phyloP scores from a whole-genome alignment of 2,113 vertebrate species.

The Brachyhypopomus gauderio region DNA sequence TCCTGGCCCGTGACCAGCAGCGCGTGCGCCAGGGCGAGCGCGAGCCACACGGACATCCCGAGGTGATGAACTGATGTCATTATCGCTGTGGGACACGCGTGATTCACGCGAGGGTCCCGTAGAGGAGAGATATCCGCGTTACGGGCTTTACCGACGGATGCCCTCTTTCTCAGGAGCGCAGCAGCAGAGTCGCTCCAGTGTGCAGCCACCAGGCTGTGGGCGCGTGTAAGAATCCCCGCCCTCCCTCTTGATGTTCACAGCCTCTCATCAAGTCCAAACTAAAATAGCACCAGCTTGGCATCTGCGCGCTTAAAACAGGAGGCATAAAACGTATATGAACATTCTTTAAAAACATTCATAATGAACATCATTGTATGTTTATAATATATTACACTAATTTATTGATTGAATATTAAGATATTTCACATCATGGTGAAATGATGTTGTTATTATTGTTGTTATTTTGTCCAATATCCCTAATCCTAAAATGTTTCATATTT shows the following conservation, averaged over 20 bases:
- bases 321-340: too few relatives aligned
- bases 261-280: conserved; percentile 48
- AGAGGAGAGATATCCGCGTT: conserved; percentile 18
- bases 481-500: neutral
- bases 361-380: too few relatives aligned
- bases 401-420: too few relatives aligned
- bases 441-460: too few relatives aligned
- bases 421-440: too few relatives aligned
- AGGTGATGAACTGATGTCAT: conserved; percentile 60
- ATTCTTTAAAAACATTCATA: too few relatives aligned
- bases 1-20: conserved; percentile 66
- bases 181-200: conserved; percentile 6
- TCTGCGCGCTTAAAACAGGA: too few relatives aligned
- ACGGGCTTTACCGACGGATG: conserved; percentile 22
- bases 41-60: conserved; percentile 67
- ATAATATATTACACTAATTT: too few relatives aligned
- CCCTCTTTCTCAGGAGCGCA: conserved; percentile 6
- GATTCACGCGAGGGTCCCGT: conserved; percentile 10
- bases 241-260: neutral
- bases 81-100: conserved; percentile 32
- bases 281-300: conserved; percentile 57
- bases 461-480: neutral
- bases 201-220: too few relatives aligned
- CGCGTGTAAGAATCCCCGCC: too few relatives aligned
- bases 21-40: conserved; percentile 66